Evolutionary conservation across 2,113 vertebrate genomes (phyloP), one percentile per base, ranked within the genome.

Genomic region (Pluvianellus socialis): DNA sequence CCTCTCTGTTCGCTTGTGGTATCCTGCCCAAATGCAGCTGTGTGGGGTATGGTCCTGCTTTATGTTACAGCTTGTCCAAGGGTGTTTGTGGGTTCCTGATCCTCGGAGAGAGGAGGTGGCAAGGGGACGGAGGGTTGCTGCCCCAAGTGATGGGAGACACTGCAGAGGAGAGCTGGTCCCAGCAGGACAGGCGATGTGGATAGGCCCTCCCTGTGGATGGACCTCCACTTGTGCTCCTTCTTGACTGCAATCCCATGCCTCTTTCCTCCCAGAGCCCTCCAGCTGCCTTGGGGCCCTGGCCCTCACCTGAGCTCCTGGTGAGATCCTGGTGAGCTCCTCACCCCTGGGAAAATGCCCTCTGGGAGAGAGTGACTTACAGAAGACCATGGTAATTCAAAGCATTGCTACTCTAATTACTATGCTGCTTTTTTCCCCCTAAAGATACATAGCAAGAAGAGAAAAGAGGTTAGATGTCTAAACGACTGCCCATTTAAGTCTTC

Each of bases 91-190:
- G 21, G 27, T 30, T 83, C 18, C n/a, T 23, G 59, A 32, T 70
- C 12, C 13, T 67, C 80, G 77, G 49, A 50, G 35, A 74, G 33
- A 27, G 42, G 21, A 67, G 24, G 26, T 82, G 74, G 5, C 18
- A 42, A 35, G 10, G 44, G 79, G 28, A 55, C n/a, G 26, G 4
- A 42, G 14, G 32, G 52, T 40, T 32, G 13, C 42, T 71, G 32
- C 5, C 14, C 35, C 4, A 4, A 15, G 12, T 27, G 18, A 23
- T 0, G 0, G 30, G 26, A 65, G 45, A 24, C 58, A 35, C n/a
- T 44, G 8, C 15, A 4, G 50, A 70, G 44, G 9, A 75, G 32
- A 79, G 6, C 35, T 82, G 62, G 21, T 87, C 18, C 30, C 62
- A 44, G n/a, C 16, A 75, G 56, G 56, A 62, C 26, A 19, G 24